These are phyloP conservation scores for Brachyhypopomus occidentalis DNA, from an alignment of 2,113 vertebrate species.

Conservation along the genomic window DNA sequence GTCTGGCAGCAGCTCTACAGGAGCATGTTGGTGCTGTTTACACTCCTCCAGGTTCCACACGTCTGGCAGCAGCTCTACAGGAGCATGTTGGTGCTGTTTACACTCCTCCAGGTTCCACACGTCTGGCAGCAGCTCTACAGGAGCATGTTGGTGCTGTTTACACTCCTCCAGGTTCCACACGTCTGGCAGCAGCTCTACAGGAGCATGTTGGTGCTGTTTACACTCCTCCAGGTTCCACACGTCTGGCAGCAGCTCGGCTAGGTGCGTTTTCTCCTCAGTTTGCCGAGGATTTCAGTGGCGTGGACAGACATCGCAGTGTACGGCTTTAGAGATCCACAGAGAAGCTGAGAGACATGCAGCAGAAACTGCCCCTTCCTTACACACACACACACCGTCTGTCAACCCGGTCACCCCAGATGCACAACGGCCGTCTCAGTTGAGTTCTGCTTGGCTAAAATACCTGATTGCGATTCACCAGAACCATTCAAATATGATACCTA, in stretches of 20 bases:
- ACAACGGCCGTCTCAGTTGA: conserved; percentile 82
- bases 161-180: conserved; percentile 34
- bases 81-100: no score
- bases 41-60: no score
- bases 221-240: conserved; percentile 34
- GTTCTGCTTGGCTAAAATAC: conserved; percentile 95
- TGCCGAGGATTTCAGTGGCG: conserved; percentile 87
- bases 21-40: no score
- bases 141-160: no score
- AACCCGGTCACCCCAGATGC: conserved; percentile 82
- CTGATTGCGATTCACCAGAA: conserved; percentile 96
- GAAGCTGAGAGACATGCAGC: conserved; percentile 77
- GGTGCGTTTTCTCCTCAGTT: conserved; percentile 73
- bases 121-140: no score
- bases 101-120: no score
- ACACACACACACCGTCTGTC: conserved; percentile 40
- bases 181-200: conserved; percentile 30
- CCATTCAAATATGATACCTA: conserved; percentile 84
- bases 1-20: no score
- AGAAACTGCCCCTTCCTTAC: not conserved
- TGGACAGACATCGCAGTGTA: conserved; percentile 93
- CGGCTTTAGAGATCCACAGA: conserved; percentile 94
- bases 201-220: no score
- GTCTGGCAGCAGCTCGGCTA: conserved; percentile 29
- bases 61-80: no score